Base-by-base conservation (phyloP, 2,797 vertebrate genomes). In the Xiphorhynchus erythropygius region DNA sequence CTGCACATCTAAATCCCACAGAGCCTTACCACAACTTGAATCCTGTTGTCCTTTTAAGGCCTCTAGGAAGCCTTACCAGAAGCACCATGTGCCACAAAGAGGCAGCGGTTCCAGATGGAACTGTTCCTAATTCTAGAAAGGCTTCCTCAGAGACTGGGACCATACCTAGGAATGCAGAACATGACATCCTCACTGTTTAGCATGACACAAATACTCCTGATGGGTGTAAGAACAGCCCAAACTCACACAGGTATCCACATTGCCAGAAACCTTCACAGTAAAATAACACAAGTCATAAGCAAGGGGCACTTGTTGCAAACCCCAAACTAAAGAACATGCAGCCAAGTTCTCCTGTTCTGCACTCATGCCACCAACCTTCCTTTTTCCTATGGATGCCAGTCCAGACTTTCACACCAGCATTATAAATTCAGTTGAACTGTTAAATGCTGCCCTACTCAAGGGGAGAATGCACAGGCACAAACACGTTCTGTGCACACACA, bases 281-380 rank as follows among this genome's bases (percentile, higher is more conserved):
- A 69, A 84, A 12, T 3, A 65, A 46, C 6, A 13, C 25, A 52
- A 80, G 27, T 15, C 46, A 33, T 13, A 19, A 84, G 13, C 62
- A 41, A 88, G 39, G 39, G 37, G 42, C 24, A 13, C 37, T 47
- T 42, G 23, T 4, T 44, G 68, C n/a, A 81, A 81, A 76, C 30
- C 19, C 42, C 60, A 62, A 73, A 63, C 5, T 7, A 27, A 82
- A 70, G 32, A n/a, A 60, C 0, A 4, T 6, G 7, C 27, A 13
- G 62, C 12, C 55, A 81, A 53, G 27, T 33, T 85, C 19, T 65
- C 41, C 37, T 5, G 0, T 12, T 68, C 62, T 7, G 17, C 7
- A 4, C 10, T 47, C 37, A 7, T 1, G 1, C 22, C 30, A 60
- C 3, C 22, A 47, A 11, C 5, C 12, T 44, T n/a, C 18, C 8